Evolutionary conservation across 2,797 vertebrate genomes (phyloP).

Genomic region (Scolopax bukidnonensis): DNA sequence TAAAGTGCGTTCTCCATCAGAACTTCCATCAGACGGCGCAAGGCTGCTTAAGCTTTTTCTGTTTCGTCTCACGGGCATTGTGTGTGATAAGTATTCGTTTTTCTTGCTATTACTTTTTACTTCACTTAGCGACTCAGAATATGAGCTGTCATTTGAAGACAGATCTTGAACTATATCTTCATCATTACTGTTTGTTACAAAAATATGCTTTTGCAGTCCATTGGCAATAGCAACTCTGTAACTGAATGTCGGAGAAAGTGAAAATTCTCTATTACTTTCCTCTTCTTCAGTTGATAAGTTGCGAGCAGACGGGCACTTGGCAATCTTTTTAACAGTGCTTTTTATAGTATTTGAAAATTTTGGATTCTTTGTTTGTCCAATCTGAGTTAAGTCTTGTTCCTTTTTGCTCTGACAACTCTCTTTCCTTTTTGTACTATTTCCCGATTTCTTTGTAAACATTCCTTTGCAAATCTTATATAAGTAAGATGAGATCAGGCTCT

Average conservation of each 20-base stretch:
- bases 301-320: slow-evolving; percentile 92
- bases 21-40: slow-evolving; percentile 95
- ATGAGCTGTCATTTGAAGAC: slow-evolving; percentile 89
- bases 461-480: slow-evolving; percentile 98
- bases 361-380: slow-evolving; percentile 85
- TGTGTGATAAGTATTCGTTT: slow-evolving; percentile 84
- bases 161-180: slow-evolving; percentile 87
- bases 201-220: slow-evolving; percentile 87
- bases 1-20: slow-evolving; percentile 93
- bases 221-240: slow-evolving; percentile 98
- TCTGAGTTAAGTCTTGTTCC: slow-evolving; percentile 84
- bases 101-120: slow-evolving; percentile 83
- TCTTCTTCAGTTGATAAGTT: slow-evolving; percentile 91
- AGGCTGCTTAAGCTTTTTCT: slow-evolving; percentile 96
- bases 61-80: slow-evolving; percentile 96
- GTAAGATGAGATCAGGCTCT: slow-evolving; percentile 89
- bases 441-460: slow-evolving; percentile 99
- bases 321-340: slow-evolving; percentile 93
- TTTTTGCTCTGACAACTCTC: slow-evolving; percentile 88
- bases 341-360: slow-evolving; percentile 92
- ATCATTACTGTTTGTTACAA: slow-evolving; percentile 83
- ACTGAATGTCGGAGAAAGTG: slow-evolving; percentile 96
- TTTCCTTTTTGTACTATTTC: slow-evolving; percentile 93
- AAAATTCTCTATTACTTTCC: slow-evolving; percentile 87
- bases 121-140: slow-evolving; percentile 90